Percentiles rank a stretch among this genome's conserved stretches.
These are phyloP conservation scores for Aphodius granarius DNA, from an alignment of 2,888 invertebrate species.

Conservation along the genomic window DNA sequence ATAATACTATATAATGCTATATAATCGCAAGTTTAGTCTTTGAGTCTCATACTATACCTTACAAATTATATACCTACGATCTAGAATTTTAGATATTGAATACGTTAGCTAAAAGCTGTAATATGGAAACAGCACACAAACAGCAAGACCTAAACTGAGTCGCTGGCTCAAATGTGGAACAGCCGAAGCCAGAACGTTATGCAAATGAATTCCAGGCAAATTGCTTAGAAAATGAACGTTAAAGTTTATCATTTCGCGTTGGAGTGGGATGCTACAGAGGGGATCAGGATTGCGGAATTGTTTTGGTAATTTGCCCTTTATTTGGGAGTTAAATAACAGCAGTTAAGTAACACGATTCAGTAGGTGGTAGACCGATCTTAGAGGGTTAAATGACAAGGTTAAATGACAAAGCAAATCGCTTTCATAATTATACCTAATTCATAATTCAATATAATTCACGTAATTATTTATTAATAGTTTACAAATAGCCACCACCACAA, in stretches of 20 bases:
- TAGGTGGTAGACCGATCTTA: neutral
- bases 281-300: neutral
- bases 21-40: no score
- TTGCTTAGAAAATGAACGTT: neutral
- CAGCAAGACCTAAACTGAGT: neutral
- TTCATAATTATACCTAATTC: neutral
- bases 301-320: neutral
- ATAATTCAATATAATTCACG: neutral
- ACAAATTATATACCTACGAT: neutral
- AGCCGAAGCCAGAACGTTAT: neutral
- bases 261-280: neutral
- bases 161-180: neutral
- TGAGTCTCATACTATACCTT: no score
- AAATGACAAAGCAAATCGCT: no score
- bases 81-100: no score
- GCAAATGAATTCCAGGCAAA: neutral
- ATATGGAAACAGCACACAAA: neutral
- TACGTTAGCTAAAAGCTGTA: neutral
- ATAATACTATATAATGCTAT: no score
- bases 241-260: neutral
- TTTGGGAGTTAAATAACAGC: no score
- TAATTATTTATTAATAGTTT: neutral
- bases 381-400: no score
- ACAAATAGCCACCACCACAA: neutral
- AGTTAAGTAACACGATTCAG: neutral